These are phyloP conservation scores for Xiphorhynchus elegans DNA, from an alignment of 2,113 vertebrate species.

Conservation along the genomic window DNA sequence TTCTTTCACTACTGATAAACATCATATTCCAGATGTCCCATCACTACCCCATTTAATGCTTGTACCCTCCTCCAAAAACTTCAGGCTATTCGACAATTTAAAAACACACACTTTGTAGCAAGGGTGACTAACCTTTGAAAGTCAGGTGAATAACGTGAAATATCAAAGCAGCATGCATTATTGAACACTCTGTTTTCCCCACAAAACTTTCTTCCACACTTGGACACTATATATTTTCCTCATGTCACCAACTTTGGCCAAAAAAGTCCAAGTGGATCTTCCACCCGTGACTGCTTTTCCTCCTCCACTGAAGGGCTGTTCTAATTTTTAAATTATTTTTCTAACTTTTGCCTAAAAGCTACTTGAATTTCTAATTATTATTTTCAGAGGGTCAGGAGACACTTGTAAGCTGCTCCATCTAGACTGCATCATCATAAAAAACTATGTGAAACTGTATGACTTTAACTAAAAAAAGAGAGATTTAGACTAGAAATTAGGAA, in stretches of 20 bases:
- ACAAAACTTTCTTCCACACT: background rate
- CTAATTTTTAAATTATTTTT: background rate
- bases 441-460: background rate
- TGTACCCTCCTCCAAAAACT: background rate
- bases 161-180: background rate
- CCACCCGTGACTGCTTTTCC: background rate
- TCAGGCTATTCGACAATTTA: background rate
- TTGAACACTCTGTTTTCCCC: background rate
- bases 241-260: fast-evolving
- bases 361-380: background rate
- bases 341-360: background rate
- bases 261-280: background rate
- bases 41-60: background rate
- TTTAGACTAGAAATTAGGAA: background rate
- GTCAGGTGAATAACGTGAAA: background rate
- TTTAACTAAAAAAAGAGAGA: background rate
- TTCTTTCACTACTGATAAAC: background rate
- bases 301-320: background rate
- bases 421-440: background rate
- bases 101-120: background rate
- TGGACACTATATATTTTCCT: background rate
- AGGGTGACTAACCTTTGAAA: background rate
- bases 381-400: background rate
- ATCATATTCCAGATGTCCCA: background rate
- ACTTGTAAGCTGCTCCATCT: background rate